phyloP scores from a whole-genome alignment of 2,888 invertebrate species.

The Parelbella ahira region DNA sequence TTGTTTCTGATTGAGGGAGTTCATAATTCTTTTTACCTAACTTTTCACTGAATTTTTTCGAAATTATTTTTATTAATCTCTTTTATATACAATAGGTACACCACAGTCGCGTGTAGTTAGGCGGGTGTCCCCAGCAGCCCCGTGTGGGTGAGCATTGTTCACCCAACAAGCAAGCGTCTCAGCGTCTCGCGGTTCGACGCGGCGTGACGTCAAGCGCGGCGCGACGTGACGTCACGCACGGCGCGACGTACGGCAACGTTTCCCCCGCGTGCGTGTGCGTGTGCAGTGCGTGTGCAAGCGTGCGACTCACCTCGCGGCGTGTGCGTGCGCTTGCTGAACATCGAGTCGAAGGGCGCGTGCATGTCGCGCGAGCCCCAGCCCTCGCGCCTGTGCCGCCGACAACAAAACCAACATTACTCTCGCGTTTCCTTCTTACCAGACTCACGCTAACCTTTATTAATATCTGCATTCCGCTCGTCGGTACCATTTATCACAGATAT shows the following conservation, averaged over 20 bases:
- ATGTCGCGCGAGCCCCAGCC: constrained; percentile 84
- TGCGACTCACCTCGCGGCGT: constrained; percentile 85
- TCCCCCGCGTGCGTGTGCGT: constrained; percentile 40
- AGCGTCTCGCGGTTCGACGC: constrained; percentile 1
- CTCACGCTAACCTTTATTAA: too few relatives aligned
- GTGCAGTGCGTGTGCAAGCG: constrained; percentile 34
- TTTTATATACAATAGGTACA: too few relatives aligned
- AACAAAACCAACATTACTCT: too few relatives aligned
- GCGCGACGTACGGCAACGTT: constrained; percentile 60
- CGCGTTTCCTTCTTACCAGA: too few relatives aligned
- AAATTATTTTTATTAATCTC: too few relatives aligned
- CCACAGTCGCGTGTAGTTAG: background rate
- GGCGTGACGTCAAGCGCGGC: background rate
- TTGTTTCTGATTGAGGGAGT: too few relatives aligned
- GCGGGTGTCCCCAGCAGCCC: background rate
- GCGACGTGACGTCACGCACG: background rate
- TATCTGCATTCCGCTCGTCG: too few relatives aligned
- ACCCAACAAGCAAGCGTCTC: constrained; percentile 2
- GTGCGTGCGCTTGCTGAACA: constrained; percentile 82
- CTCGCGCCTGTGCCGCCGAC: constrained; percentile 61
- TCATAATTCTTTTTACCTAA: too few relatives aligned
- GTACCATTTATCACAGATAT: too few relatives aligned
- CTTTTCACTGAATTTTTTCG: too few relatives aligned
- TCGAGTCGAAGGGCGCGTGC: constrained; percentile 86
- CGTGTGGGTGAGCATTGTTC: background rate